Evolutionary conservation across 2,888 invertebrate genomes (phyloP), one percentile per base, ranked within the genome.

Genomic region (Drosophila niveifrons): DNA sequence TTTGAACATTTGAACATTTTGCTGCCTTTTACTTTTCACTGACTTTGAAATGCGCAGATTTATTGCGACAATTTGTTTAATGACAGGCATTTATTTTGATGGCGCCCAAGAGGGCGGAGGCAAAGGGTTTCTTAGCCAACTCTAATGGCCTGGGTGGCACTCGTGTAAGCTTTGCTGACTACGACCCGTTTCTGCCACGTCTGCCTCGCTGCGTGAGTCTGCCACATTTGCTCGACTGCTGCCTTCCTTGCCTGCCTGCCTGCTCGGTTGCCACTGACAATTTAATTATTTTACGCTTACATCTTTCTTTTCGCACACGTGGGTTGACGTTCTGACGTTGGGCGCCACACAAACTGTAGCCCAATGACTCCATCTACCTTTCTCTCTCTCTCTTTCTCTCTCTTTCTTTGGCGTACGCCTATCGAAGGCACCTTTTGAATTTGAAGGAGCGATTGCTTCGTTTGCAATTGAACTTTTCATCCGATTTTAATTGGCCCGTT

Each of bases 11-110:
- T 57, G 4, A 57, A 44, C 55, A 58, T 56, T 68, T 55, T 72
- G 59, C 59, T 70, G 75, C 71, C 71, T 72, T 72, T 79, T 75
- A 80, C 89, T 87, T 84, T 80, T 59, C 72, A 80, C 43, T 81
- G 82, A 87, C 82, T 87, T 87, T 82, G 79, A 88, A 86, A 87
- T 82, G 75, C 79, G 80, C 83, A 87, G 90, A 89, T 90, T 89
- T 89, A 90, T 89, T 80, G 89, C 88, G 85, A 89, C 89, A 89
- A 90, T 89, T 89, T 89, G 82, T 85, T 87, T 80, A 90, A 89
- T 89, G 89, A 89, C 88, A 78, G 82, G 78, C 90, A 89, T 90
- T 89, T 85, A 89, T 89, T 90, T 90, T 83, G 79, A 90, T 87
- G 76, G 79, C 76, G 73, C 83, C 78, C 72, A 59, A 53, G 58